Evolutionary conservation across 35 echinoderm and acorn worm species (phyloP), one percentile per base, ranked within the genome.

Genomic region (Lytechinus pictus): DNA sequence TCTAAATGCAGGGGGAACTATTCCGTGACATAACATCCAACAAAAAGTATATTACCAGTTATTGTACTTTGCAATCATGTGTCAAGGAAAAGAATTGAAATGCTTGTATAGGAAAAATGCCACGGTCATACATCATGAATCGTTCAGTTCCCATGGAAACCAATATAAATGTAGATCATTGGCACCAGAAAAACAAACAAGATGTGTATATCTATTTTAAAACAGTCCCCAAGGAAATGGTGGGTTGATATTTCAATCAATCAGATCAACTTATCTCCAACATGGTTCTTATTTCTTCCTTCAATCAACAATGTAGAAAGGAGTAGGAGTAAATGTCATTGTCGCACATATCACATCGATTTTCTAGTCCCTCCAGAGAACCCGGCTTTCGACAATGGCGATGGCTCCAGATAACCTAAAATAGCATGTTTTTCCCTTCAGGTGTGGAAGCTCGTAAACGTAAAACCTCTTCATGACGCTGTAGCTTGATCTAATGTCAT

Each of bases 401-500:
- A 79, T 24, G 66, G 66, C 66, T 79, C 66, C 66, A 0, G 66
- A 72, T 72, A 21, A 72, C 16, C 61, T 3, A 72, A 79, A 79
- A 79, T 79, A 79, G 66, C 19, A 24, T 79, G 66, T 79, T 79
- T 58, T 79, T 79, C 66, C 33, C 19, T 24, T 19, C 66, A 24
- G 3, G 6, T 14, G 66, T 24, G 19, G 16, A 19, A 19, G 66
- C 19, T 79, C 66, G 3, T 79, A 79, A 79, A 79, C 66, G 3
- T 79, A 79, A 79, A 79, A 79, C 19, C 12, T 24, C 66, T 79
- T 79, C 66, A 79, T 79, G 66, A 24, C 4, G 19, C 66, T 79
- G 66, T 79, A 79, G 66, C 16, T 24, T 79, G 66, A 79, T 79
- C 66, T 79, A n/a, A 79, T n/a, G 66, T 79, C 66, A 79, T 79